Evolutionary conservation across 2,888 invertebrate genomes (phyloP).

Genomic region (Platycheirus albimanus): DNA sequence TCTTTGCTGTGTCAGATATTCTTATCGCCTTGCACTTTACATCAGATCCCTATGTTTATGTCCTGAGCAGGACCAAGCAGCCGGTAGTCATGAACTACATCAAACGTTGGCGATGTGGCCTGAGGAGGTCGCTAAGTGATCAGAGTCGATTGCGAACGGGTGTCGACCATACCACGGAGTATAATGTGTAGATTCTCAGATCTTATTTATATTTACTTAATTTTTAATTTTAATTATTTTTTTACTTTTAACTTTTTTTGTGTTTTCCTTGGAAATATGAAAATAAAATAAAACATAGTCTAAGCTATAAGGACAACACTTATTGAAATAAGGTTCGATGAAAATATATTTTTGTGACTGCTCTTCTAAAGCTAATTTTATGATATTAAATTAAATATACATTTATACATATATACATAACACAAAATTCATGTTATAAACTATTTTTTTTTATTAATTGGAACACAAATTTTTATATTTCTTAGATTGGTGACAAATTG

Average conservation of each 20-base stretch:
- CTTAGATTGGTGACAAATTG: no score
- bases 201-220: slow-evolving; percentile 55
- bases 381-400: slow-evolving; percentile 59
- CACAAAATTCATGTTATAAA: neutral
- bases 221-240: slow-evolving; percentile 42
- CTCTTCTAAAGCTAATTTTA: slow-evolving; percentile 62
- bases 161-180: slow-evolving; percentile 80
- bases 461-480: no score
- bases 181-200: slow-evolving; percentile 75
- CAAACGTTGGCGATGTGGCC: slow-evolving; percentile 80
- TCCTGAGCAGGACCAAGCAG: slow-evolving; percentile 86
- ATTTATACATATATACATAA: neutral
- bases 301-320: slow-evolving; percentile 34
- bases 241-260: slow-evolving; percentile 26
- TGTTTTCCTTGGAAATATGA: slow-evolving; percentile 37
- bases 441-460: no score
- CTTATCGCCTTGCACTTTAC: slow-evolving; percentile 92
- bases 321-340: slow-evolving; percentile 36
- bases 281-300: slow-evolving; percentile 20
- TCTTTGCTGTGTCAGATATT: slow-evolving; percentile 87
- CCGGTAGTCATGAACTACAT: slow-evolving; percentile 80
- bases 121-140: slow-evolving; percentile 80
- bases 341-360: slow-evolving; percentile 67
- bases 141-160: slow-evolving; percentile 81
- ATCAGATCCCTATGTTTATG: slow-evolving; percentile 92